phyloP scores from a whole-genome alignment of 2,888 invertebrate species.

The Drosophila atripex region DNA sequence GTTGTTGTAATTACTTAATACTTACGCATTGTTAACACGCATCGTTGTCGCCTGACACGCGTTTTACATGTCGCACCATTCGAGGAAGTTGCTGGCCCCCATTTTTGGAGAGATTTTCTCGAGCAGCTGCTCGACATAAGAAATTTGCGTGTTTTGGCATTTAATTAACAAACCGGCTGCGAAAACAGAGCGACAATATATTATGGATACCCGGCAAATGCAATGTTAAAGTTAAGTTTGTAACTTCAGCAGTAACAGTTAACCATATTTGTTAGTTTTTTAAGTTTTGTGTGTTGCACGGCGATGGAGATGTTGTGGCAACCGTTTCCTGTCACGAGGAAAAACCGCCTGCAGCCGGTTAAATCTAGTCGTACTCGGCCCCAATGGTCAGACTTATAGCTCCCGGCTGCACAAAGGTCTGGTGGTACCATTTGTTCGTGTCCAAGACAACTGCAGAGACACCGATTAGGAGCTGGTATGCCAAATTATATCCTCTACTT shows the following conservation, averaged over 20 bases:
- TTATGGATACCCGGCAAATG: conserved; percentile 49
- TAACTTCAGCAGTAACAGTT: conserved; percentile 53
- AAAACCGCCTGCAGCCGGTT: conserved; percentile 36
- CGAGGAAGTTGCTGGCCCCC: conserved; percentile 61
- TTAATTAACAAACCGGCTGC: conserved; percentile 68
- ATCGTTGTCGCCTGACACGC: conserved; percentile 68
- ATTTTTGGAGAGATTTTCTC: conserved; percentile 48
- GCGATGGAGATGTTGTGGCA: conserved; percentile 28
- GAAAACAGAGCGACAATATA: conserved; percentile 34
- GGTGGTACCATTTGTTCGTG: conserved; percentile 98
- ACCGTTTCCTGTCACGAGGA: conserved; percentile 57
- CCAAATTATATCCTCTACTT: conserved; percentile 66
- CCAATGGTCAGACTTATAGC: conserved; percentile 98
- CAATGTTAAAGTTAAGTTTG: conserved; percentile 65
- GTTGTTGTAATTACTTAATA: conserved; percentile 71
- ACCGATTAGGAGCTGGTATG: background rate
- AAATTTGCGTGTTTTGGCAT: conserved; percentile 69
- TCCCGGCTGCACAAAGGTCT: conserved; percentile 92
- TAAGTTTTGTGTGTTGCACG: conserved; percentile 27
- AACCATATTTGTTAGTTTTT: conserved; percentile 30
- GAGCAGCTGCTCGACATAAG: conserved; percentile 44
- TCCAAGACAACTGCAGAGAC: conserved; percentile 92
- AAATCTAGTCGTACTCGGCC: conserved; percentile 93
- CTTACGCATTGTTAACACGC: conserved; percentile 74
- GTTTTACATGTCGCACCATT: conserved; percentile 71